Evolutionary conservation across 2,888 invertebrate genomes (phyloP).

Genomic region (Incurvaria masculella): DNA sequence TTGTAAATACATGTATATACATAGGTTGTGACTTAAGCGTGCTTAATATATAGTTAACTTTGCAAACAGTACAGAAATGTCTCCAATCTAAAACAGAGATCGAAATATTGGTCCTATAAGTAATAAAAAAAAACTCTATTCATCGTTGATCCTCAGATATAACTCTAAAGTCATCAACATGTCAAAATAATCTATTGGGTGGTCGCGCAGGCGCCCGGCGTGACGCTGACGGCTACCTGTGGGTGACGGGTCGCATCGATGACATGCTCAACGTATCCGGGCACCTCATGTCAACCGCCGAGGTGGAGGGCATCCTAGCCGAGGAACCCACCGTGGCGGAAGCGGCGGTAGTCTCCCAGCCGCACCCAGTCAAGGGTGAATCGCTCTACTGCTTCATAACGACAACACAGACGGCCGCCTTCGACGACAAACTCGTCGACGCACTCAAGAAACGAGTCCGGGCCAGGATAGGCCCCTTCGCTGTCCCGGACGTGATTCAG

Average conservation of each 20-base stretch:
- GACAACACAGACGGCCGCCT: slow-evolving; percentile 71
- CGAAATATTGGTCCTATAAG: too few relatives aligned
- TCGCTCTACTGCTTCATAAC: slow-evolving; percentile 97
- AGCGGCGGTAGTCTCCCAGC: slow-evolving; percentile 93
- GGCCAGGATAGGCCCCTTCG: slow-evolving; percentile 92
- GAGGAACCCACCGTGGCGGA: slow-evolving; percentile 83
- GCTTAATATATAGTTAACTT: too few relatives aligned
- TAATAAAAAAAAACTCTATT: too few relatives aligned
- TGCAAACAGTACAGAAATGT: too few relatives aligned
- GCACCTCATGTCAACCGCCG: slow-evolving; percentile 95
- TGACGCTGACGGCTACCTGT: slow-evolving; percentile 92
- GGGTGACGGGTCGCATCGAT: slow-evolving; percentile 96
- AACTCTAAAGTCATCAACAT: too few relatives aligned
- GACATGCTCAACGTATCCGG: slow-evolving; percentile 99
- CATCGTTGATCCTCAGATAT: too few relatives aligned
- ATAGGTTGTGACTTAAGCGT: too few relatives aligned
- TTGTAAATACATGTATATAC: too few relatives aligned
- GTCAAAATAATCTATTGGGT: too few relatives aligned
- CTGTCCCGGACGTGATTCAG: slow-evolving; percentile 92
- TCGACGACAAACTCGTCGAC: slow-evolving; percentile 65
- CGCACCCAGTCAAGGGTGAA: slow-evolving; percentile 95
- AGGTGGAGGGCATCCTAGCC: slow-evolving; percentile 81
- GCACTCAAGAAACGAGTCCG: slow-evolving; percentile 79
- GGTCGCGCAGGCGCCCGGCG: slow-evolving; percentile 71
- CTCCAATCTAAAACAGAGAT: too few relatives aligned